A percentile compares a stretch with the other conserved stretches of the same genome.
These are phyloP conservation scores for Ceryle rudis DNA, from an alignment of 2,797 vertebrate species.

Conservation along the genomic window DNA sequence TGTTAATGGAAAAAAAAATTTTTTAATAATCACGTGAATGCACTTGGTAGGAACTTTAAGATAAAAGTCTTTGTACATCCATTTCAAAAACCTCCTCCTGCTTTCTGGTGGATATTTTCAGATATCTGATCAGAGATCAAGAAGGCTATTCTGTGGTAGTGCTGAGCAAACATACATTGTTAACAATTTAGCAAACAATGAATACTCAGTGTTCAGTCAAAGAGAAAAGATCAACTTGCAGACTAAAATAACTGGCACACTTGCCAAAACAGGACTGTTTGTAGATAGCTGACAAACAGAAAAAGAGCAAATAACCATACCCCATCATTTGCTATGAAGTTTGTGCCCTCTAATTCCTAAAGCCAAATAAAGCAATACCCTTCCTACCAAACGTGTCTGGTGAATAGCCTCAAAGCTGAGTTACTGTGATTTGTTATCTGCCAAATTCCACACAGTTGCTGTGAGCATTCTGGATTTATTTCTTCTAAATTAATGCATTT, in stretches of 20 bases:
- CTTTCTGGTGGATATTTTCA: neutral
- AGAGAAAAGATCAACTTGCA: neutral
- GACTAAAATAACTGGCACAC: neutral
- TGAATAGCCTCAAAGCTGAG: neutral
- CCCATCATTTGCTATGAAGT: neutral
- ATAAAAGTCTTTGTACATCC: neutral
- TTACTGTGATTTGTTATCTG: neutral
- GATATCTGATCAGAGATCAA: neutral
- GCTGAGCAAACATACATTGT: neutral
- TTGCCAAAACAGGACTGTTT: neutral
- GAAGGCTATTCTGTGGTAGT: neutral
- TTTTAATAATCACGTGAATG: neutral
- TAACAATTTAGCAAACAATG: neutral
- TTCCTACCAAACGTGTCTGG: neutral
- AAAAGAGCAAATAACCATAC: neutral
- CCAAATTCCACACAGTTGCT: neutral
- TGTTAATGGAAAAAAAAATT: neutral
- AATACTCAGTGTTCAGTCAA: neutral
- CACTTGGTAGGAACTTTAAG: neutral
- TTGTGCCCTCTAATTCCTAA: conserved; percentile 8
- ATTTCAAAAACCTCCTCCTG: neutral
- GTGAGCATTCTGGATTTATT: neutral
- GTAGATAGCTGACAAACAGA: neutral
- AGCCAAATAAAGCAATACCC: neutral
- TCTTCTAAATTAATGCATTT: neutral